phyloP scores from a whole-genome alignment of 2,888 invertebrate genomes.

The Cephus pygmeus region DNA sequence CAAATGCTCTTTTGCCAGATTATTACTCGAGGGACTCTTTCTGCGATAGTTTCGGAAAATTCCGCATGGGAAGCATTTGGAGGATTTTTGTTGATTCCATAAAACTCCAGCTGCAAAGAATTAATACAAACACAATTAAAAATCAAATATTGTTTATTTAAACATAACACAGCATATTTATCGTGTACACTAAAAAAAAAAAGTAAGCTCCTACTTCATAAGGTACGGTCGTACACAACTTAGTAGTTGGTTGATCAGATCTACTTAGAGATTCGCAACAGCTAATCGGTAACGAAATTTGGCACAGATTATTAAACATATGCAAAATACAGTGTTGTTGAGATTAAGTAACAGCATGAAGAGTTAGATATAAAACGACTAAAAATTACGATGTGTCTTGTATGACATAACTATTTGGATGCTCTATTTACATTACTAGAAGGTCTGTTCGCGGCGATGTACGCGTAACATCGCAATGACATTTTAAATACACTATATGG shows the following conservation, averaged over 20 bases:
- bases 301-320: neutral
- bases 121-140: neutral
- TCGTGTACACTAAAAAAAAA: neutral
- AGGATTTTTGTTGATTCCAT: too few species aligned
- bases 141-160: slow-evolving; percentile 3
- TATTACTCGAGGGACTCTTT: too few species aligned
- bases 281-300: neutral
- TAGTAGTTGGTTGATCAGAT: neutral
- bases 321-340: neutral
- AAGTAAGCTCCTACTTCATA: neutral
- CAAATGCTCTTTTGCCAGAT: too few species aligned
- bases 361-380: neutral
- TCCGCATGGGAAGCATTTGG: too few species aligned
- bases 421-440: slow-evolving; percentile 1
- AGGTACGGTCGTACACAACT: neutral
- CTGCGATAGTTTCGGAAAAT: too few species aligned
- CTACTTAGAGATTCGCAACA: neutral
- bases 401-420: slow-evolving; percentile 3
- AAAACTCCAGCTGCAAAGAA: neutral
- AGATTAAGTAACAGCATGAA: neutral
- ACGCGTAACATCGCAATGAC: neutral
- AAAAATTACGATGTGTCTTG: neutral
- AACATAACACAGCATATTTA: neutral
- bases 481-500: neutral
- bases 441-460: neutral